Base-by-base conservation (phyloP, 2,888 invertebrate species). In the Yponomeuta plumbellus region DNA sequence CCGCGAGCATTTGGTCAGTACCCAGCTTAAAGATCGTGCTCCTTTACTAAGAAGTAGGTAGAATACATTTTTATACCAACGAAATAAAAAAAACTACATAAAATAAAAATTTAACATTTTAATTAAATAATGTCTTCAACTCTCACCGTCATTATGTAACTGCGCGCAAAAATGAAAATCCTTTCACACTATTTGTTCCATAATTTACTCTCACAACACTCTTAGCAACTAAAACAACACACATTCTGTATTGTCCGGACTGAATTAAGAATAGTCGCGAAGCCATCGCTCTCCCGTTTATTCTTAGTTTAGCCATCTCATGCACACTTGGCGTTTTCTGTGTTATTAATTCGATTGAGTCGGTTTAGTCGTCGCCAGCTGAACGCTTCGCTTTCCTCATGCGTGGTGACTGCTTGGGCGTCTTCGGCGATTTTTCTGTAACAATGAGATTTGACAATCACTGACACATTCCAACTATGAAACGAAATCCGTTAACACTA, bases 331-430 rank as follows among this genome's bases (percentile, higher is more conserved):
- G 67, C 74, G 72, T 73, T 74, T 71, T 67, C 62, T 68, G 66
- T 22, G 61, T 40, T 56, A 26, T 17, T 52, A 57, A 58, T 57
- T 56, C 66, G 5, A 56, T 23, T 34, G 34, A 5, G 11, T 63
- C 17, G 34, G 11, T 21, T 40, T 94, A 94, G 80, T 95, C 94
- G 70, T 94, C 94, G 72, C 95, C 95, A 65, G 93, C 94, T 66
- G 94, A 92, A 82, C 94, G 93, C 85, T 96, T 96, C 61, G 93
- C 93, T 89, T 96, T 96, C 79, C 96, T 93, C 84, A 95, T 92
- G 77, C 95, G 94, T 66, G 96, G 96, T 71, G 96, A 96, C 79
- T 95, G 95, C 78, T 90, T 90, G 22, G 93, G 93, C 34, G 92
- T 88, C 79, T 92, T 93, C 44, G 94, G 92, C n/a, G 94, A 94